Evolutionary conservation across 1,140 invertebrate genomes (phyloP), one percentile per base, ranked within the genome.

Genomic region (Apolygus lucorum): DNA sequence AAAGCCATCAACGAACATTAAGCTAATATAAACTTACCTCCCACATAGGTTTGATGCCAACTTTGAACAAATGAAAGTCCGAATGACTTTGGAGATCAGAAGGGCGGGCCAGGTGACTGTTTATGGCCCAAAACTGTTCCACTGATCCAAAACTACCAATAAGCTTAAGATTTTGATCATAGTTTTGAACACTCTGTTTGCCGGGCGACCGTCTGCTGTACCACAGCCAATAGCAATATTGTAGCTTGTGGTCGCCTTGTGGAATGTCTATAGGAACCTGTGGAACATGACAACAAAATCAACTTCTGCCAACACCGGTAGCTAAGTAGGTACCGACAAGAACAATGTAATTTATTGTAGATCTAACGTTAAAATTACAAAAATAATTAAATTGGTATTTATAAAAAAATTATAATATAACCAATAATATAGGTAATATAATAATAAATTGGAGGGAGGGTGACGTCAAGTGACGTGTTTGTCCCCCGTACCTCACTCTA

Each of bases 31-130:
- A 70, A 77, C 80, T 76, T 74, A 89, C 88, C 82, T 98, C 96
- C 95, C 95, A 98, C 92, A 98, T 96, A 28, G 96, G 96, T 81
- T 95, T 93, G 72, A 99, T 97, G 71, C 96, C 96, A 76, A 96
- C 88, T 85, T 99, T 99, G 78, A 99, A 99, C 27, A 99, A 84
- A 82, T 98, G 96, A 79, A 98, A 91, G 82, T 99, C 96, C 76
- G 92, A 91, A 76, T 95, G 91, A 27, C 91, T 89, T 63, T 89
- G 87, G 70, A 99, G 83, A 75, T 98, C 91, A 52, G 88, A 88
- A 29, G 95, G 91, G 74, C 95, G 85, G 70, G 91, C 85, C 74
- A 98, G 82, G 80, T 98, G 93, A 79, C 91, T 90, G 81, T 99
- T 98, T 67, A 94, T 82, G 49, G 87, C 86, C 96, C 96, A 99